These are phyloP conservation scores for Drosophila ezoana DNA, from an alignment of 2,888 invertebrate species.

Conservation along the genomic window DNA sequence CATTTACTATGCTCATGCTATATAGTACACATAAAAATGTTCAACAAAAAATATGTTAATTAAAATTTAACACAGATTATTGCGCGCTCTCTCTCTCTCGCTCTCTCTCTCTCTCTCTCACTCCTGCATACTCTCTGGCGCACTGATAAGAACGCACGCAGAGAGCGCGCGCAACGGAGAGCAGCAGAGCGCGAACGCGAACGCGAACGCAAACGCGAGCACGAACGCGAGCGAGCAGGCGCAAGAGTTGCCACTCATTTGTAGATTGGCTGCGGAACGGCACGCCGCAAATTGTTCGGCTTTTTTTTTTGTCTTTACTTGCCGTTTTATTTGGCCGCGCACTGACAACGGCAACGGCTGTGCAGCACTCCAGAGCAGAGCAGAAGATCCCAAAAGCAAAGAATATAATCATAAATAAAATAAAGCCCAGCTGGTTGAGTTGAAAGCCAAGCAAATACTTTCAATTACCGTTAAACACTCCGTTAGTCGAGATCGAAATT, in stretches of 20 bases:
- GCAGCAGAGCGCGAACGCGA: background rate
- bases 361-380: constrained; percentile 23
- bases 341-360: constrained; percentile 57
- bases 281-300: constrained; percentile 7
- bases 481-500: constrained; percentile 1
- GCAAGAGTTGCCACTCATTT: constrained; percentile 22
- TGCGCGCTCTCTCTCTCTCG: constrained; percentile 5
- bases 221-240: constrained; percentile 5
- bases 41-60: constrained; percentile 50
- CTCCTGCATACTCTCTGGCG: background rate
- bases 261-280: constrained; percentile 34
- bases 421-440: background rate
- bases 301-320: constrained; percentile 20
- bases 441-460: background rate
- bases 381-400: background rate
- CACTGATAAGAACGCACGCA: constrained; percentile 49
- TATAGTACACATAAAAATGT: constrained; percentile 5
- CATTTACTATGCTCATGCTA: background rate
- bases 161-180: background rate
- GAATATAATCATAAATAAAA: background rate
- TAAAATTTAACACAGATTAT: constrained; percentile 60
- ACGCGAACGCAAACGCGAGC: constrained; percentile 3
- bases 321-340: constrained; percentile 48
- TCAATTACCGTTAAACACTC: constrained; percentile 23
- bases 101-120: constrained; percentile 2